Evolutionary conservation across 2,113 vertebrate species (phyloP), one percentile per base, ranked within the genome.

Genomic region (Dromiciops gliroides): DNA sequence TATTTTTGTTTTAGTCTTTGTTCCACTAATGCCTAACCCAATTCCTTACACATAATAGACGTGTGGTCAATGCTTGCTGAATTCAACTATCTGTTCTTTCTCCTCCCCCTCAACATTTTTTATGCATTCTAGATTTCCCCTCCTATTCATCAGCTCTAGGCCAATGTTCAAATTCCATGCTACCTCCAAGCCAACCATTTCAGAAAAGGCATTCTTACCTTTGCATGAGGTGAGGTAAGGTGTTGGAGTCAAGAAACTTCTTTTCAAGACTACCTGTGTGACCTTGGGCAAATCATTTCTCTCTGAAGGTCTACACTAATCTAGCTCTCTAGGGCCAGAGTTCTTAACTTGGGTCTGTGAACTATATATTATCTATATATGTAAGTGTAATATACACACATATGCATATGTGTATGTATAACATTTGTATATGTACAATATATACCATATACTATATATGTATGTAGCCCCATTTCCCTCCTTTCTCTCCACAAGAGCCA

Each of bases 81-180:
- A 51, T 51, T 95, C 93, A 95, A 94, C 48, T 67, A 75, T 3
- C 16, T 92, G n/a, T 75, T 16, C 28, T 95, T 75, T 89, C 7
- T 7, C 31, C 89, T 93, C 47, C 92, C 75, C 0, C 44, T 26
- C 88, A 9, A 25, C 8, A 89, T 28, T 92, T 48, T 24, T 48
- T 89, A 51, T 31, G 92, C 31, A 26, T 56, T 94, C 48, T 48
- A 0, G 91, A 89, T 49, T 47, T 23, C 4, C 49, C 89, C 3
- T 75, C 48, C 50, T 19, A 44, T 44, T 11, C 49, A 51, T 93
- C 24, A 4, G 19, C 48, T 91, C 91, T 37, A 50, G 52, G 91
- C 48, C 23, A 51, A 94, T 92, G 14, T 89, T 89, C 89, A 25
- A 94, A 67, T 31, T 89, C 51, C 8, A 24, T 12, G 44, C 16